Percentiles rank a stretch among this genome's conserved stretches.
Conservation (phyloP, 2,113 vertebrate genomes). For the Brachirus orientalis region DNA sequence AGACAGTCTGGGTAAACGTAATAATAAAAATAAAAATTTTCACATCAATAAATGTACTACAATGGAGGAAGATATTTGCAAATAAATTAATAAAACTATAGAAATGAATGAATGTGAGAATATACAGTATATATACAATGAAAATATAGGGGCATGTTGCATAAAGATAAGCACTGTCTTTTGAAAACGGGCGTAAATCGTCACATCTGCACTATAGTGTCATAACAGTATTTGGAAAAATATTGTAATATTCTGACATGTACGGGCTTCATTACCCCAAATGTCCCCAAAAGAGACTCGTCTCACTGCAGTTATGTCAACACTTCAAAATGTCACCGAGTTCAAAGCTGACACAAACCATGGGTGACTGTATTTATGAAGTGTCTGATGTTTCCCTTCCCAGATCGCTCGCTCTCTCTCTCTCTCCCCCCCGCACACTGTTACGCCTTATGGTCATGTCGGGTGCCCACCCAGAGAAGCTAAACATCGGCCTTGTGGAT, state of each 20-base stretch:
- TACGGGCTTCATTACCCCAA: neutral
- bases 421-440: neutral
- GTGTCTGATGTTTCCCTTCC: conserved; percentile 2
- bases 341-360: conserved; percentile 8
- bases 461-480: conserved; percentile 38
- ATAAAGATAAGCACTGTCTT: too few relatives aligned
- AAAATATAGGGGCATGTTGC: too few relatives aligned
- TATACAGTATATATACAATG: too few relatives aligned
- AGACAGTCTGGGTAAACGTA: too few relatives aligned
- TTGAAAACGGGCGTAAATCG: too few relatives aligned
- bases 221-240: neutral
- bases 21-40: too few relatives aligned
- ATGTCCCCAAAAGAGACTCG: neutral
- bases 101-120: too few relatives aligned
- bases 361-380: neutral
- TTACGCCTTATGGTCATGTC: conserved; percentile 21
- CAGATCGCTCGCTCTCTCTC: neutral
- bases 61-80: too few relatives aligned
- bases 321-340: conserved; percentile 11
- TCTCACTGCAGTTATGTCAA: neutral
- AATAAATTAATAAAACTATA: too few relatives aligned
- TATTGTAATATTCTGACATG: neutral
- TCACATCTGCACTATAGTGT: too few relatives aligned
- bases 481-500: conserved; percentile 22
- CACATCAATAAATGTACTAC: too few relatives aligned